Base-by-base conservation (phyloP, 2,113 vertebrate species). In the Polypterus bichir region DNA sequence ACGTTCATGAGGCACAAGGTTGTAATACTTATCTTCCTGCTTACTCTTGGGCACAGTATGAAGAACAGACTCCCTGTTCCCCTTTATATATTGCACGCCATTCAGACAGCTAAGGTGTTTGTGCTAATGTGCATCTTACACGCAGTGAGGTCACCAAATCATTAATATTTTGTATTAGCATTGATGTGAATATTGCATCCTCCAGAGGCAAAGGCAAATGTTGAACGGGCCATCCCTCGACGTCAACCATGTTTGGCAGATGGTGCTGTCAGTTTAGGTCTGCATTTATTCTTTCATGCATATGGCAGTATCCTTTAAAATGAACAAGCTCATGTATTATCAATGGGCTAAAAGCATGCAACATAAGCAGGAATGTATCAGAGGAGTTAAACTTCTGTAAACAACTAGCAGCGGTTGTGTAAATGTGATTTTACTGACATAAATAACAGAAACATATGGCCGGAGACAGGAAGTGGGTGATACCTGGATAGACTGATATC, bases 401-500 rank as follows among this genome's bases (percentile, higher is more conserved):
- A 89, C 89, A 89, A 81, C 79, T 71, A 78, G 76, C 74, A 78
- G 77, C 63, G 70, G 70, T 77, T 84, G 80, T 89, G 87, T 82
- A 87, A 84, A 87, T 81, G 86, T 79, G 84, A 79, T 89, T 88
- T 88, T 84, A 83, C 85, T 85, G 88, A 88, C 87, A 86, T 83
- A 88, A 90, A 86, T 80, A 89, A 87, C 83, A 79, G 82, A 86
- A 90, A 85, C 91, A 93, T 88, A 88, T 87, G 92, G 90, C 77
- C 78, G 3, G 76, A 84, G 84, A 89, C 89, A 84, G 85, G 83
- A 83, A 80, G 78, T 79, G 74, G 82, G 77, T 86, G 79, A 82
- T 88, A 82, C 86, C 81, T 83, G 83, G 69, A 73, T 65, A 77
- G 85, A 80, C 77, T 74, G 77, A 69, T 73, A 77, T 80, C 80